Base-by-base conservation (phyloP, 2,113 vertebrate species). In the Panthera leo region DNA sequence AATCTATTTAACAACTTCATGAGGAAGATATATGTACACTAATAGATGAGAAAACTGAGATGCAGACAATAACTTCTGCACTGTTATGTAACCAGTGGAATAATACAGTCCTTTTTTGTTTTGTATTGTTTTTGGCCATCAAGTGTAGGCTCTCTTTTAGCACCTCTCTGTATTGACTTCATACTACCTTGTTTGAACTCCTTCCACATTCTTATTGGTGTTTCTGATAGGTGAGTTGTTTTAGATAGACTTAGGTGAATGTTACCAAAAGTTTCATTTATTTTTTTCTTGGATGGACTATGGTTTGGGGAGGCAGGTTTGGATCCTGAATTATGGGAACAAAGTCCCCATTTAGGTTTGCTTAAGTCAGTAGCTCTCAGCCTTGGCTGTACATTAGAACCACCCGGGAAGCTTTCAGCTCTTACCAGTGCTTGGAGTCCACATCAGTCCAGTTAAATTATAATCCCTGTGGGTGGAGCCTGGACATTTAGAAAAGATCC, bases 381-480 rank as follows among this genome's bases (percentile, higher is more conserved):
- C 8, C 23, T 42, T 75, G 21, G 7, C 23, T 80, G 25, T 68
- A n/a, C 4, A 12, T 39, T 10, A 75, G 18, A 87, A 89, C 94
- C 14, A 21, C 14, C 6, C 29, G n/a, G 21, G 29, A 67, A 78
- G 12, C 67, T 85, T 91, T 51, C 45, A 78, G 82, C 67, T 27
- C 45, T 39, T 53, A 45, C 29, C 31, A 42, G 58, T 68, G n/a
- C 36, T 34, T 78, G 14, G 36, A 15, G 85, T 23, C 21, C 14
- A 92, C 7, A n/a, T 91, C 25, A 65, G 73, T 78, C n/a, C 90
- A 96, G 21, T 92, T 61, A 68, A 73, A 79, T 95, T 85, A 39
- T 12, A 97, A 93, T 55, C 73, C 16, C 10, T 42, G 3, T 1
- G 12, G 31, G 7, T 91, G 34, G 21, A 92, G 8, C 23, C 23